These are phyloP conservation scores for Peromyscus polionotus DNA, from an alignment of 2,113 vertebrate genomes.

Conservation along the genomic window DNA sequence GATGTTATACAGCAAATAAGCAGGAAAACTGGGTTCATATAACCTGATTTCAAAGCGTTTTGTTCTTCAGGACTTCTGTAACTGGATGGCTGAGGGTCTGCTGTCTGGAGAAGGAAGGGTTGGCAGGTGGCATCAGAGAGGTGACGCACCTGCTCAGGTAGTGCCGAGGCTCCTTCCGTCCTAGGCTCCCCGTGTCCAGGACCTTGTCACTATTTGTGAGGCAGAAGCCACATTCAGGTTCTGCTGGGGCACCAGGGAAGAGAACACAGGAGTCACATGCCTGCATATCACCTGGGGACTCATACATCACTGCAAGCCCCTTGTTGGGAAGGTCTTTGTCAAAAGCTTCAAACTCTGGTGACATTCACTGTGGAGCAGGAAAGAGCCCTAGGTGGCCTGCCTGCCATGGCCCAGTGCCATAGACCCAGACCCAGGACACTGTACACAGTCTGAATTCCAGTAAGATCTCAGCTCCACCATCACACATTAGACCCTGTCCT, in stretches of 20 bases:
- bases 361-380: background rate
- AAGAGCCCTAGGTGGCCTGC: rapidly evolving
- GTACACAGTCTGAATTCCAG: background rate
- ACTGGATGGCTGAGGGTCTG: too few relatives aligned
- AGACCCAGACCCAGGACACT: rapidly evolving
- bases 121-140: background rate
- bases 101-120: background rate
- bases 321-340: background rate
- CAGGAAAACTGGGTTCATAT: background rate
- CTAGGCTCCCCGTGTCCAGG: background rate
- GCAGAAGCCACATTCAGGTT: background rate
- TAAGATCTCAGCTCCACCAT: background rate
- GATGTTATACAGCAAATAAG: background rate
- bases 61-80: background rate
- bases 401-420: rapidly evolving
- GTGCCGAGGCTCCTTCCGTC: background rate
- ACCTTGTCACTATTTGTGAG: background rate
- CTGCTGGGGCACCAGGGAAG: rapidly evolving
- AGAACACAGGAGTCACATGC: background rate
- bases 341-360: background rate
- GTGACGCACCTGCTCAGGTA: background rate
- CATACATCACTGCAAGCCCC: background rate
- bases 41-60: background rate
- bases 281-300: background rate
- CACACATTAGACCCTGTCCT: background rate